A percentile compares a stretch with the other conserved stretches of the same genome.
Evolutionary conservation across 1,140 invertebrate genomes (phyloP).

Genomic region (Ctenoplectra terminalis): DNA sequence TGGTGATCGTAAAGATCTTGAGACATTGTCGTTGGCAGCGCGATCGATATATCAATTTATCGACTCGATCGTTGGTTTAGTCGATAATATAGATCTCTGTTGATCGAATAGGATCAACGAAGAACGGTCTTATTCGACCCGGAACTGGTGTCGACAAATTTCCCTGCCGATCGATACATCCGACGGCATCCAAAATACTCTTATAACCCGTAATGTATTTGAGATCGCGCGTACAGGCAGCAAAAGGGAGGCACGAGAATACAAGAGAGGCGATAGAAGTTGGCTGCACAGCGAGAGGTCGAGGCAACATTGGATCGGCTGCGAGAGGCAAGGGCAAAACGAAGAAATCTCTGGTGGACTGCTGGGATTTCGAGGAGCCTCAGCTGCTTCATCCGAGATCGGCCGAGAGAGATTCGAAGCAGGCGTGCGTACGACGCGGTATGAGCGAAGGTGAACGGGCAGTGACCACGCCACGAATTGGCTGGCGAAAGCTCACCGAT

Average conservation of each 20-base stretch:
- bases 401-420: slow-evolving; percentile 17
- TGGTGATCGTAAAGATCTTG: neutral
- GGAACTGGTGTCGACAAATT: neutral
- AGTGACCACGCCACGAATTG: slow-evolving; percentile 77
- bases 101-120: neutral
- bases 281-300: slow-evolving; percentile 39
- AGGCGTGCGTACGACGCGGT: slow-evolving; percentile 69
- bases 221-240: slow-evolving; percentile 72
- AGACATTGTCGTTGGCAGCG: neutral
- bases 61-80: neutral
- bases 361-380: slow-evolving; percentile 34
- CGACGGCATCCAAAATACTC: slow-evolving; percentile 71
- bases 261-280: slow-evolving; percentile 60
- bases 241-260: slow-evolving; percentile 78
- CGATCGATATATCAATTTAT: neutral
- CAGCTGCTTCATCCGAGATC: slow-evolving; percentile 35
- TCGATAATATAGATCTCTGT: neutral
- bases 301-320: slow-evolving; percentile 37
- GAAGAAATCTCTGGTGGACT: slow-evolving; percentile 7
- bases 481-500: slow-evolving; percentile 81
- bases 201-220: slow-evolving; percentile 82
- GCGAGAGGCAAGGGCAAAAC: slow-evolving; percentile 43
- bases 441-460: slow-evolving; percentile 79
- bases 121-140: neutral
- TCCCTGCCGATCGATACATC: slow-evolving; percentile 66